phyloP scores from a whole-genome alignment of 2,797 vertebrate species.

The Danio albolineatus region DNA sequence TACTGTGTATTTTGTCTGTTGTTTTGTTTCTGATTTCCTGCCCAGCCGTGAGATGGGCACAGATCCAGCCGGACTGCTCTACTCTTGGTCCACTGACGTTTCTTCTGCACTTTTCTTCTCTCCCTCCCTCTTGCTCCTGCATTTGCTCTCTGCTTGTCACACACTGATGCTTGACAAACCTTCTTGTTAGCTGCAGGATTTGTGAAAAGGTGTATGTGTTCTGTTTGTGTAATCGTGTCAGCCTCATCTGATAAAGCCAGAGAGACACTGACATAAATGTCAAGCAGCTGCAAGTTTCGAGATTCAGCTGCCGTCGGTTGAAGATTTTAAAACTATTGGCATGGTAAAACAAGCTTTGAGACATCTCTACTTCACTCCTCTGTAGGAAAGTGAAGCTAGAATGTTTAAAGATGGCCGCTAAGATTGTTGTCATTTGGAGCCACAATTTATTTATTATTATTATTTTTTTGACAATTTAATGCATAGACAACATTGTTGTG shows the following conservation, averaged over 20 bases:
- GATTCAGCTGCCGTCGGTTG: neutral
- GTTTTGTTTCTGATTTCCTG: slow-evolving; percentile 1
- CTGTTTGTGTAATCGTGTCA: neutral
- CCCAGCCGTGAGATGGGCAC: neutral
- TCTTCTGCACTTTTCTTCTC: neutral
- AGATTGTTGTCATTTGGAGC: too few relatives aligned
- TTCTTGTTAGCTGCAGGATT: slow-evolving; percentile 17
- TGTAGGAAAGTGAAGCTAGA: neutral
- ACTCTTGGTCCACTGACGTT: slow-evolving; percentile 7
- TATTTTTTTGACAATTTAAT: too few relatives aligned
- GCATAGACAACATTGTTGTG: too few relatives aligned
- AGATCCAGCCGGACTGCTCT: neutral
- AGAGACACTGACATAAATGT: slow-evolving; percentile 20
- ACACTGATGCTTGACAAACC: slow-evolving; percentile 29
- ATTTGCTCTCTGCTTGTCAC: slow-evolving; percentile 31
- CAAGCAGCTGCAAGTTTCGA: neutral
- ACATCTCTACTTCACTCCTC: neutral
- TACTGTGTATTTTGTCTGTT: neutral
- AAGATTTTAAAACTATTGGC: neutral
- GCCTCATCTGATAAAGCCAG: neutral
- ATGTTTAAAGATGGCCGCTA: neutral
- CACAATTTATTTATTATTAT: too few relatives aligned
- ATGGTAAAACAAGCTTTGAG: neutral
- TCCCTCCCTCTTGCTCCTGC: neutral
- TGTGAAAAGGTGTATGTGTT: slow-evolving; percentile 25